phyloP scores from a whole-genome alignment of 2,888 invertebrate genomes.

The Leptarthrus brevirostris region DNA sequence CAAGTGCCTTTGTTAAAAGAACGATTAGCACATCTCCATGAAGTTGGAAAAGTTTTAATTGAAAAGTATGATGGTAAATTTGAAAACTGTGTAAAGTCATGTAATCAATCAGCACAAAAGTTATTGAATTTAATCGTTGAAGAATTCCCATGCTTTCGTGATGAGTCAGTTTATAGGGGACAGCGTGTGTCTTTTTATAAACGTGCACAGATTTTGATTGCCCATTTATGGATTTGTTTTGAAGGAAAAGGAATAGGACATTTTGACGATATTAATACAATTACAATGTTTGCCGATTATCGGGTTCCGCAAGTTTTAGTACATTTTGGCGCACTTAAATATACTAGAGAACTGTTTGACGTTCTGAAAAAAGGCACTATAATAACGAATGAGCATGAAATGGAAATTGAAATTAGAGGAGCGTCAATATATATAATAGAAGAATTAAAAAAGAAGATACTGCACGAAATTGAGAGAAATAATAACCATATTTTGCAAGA shows the following conservation, averaged over 20 bases:
- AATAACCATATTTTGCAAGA: conserved; percentile 63
- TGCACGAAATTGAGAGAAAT: conserved; percentile 55
- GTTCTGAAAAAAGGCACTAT: conserved; percentile 74
- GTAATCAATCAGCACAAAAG: conserved; percentile 79
- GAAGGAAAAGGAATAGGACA: conserved; percentile 78
- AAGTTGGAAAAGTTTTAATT: conserved; percentile 77
- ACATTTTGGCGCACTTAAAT: conserved; percentile 84
- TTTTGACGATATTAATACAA: conserved; percentile 83
- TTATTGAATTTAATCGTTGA: conserved; percentile 80
- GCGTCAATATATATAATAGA: conserved; percentile 90
- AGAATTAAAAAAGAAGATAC: conserved; percentile 67
- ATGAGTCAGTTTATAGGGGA: conserved; percentile 80
- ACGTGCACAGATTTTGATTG: conserved; percentile 93
- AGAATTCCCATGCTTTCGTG: conserved; percentile 89
- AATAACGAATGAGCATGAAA: conserved; percentile 76
- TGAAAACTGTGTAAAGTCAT: conserved; percentile 78
- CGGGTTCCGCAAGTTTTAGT: conserved; percentile 91
- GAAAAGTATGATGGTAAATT: conserved; percentile 85
- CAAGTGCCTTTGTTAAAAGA: conserved; percentile 82
- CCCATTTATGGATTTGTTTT: conserved; percentile 93
- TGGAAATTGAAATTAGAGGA: conserved; percentile 93
- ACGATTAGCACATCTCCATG: conserved; percentile 79
- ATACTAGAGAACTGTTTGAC: conserved; percentile 76
- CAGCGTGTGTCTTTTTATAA: conserved; percentile 86
- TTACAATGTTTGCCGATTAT: conserved; percentile 99